Conservation (phyloP, 2,113 vertebrate genomes). For the Xenopus tropicalis region UCB_Xtro_10.0 CM004448.2:89985501-89986000, state of each 20-base stretch:
- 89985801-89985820: neutral
- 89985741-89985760: neutral
- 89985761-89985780: neutral
- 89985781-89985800: neutral
- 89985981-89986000: no score
- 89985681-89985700: neutral
- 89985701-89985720: neutral
- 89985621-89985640: neutral
- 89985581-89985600: neutral
- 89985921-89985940: no score
- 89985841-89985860: no score
- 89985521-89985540: neutral
- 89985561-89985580: constrained; percentile 6
- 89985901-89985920: no score
- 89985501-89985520: constrained; percentile 4
- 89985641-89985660: constrained; percentile 2
- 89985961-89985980: no score
- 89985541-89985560: neutral
- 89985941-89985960: no score
- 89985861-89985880: no score
- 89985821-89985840: no score
- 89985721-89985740: neutral
- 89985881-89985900: no score
- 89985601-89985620: neutral
- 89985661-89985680: neutral